Evolutionary conservation across 1,140 invertebrate species (phyloP), one percentile per base, ranked within the genome.

Genomic region (Kradibia gibbosae): DNA sequence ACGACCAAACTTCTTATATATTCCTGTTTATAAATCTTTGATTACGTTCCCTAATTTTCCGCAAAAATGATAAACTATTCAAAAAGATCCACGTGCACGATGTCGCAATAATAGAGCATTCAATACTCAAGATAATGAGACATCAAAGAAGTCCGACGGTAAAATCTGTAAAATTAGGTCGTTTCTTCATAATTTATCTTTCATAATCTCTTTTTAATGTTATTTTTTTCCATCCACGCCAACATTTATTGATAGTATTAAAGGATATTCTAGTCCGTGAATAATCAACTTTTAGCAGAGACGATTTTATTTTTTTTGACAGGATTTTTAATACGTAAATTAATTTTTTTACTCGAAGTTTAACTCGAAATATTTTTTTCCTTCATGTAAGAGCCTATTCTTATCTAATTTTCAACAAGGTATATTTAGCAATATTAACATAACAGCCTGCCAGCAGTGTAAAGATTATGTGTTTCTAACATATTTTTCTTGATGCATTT

Each of bases 401-500:
- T 87, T 85, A 83, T 53, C 85, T 87, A 84, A 85, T 87, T 84
- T 86, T 89, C 83, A 89, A 89, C 88, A 89, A 88, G 84, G 86
- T 86, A 85, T 88, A 88, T 88, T n/a, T 83, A 86, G 86, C 85
- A 87, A 87, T 88, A 88, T 86, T 89, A 91, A 91, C 88, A 87
- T 88, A 91, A 91, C 90, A 91, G 90, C 87, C 88, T 90, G 90
- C 90, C 90, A 91, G 89, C 90, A 91, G 90, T 88, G 85, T 83
- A 86, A 88, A 85, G 82, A 83, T 82, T 81, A 75, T 82, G 42
- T 82, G 57, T 75, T 83, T 78, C 79, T 77, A 86, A 82, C 50
- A 82, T 83, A 55, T 83, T 80, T 78, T 81, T 73, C 25, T 78
- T 72, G 77, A 77, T 78, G 79, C 80, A 36, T 83, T 78, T 82